Evolutionary conservation across 2,113 vertebrate species (phyloP).

Genomic region (Spea bombifrons): DNA sequence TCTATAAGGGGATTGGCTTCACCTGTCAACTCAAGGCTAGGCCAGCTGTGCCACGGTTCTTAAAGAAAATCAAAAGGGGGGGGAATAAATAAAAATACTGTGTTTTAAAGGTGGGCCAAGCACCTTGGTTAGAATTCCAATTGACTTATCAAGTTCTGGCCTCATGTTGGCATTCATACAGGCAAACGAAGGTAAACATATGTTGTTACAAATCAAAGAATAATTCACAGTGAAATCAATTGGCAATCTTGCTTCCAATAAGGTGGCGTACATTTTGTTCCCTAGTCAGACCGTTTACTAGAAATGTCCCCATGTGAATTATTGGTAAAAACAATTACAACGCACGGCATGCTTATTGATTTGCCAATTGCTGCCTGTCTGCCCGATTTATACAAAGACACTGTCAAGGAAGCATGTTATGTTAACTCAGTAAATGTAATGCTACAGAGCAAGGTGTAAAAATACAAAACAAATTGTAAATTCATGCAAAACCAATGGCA

Average conservation of each 20-base stretch:
- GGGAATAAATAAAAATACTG: background rate
- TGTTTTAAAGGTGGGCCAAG: constrained; percentile 55
- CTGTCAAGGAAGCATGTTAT: constrained; percentile 67
- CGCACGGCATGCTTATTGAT: constrained; percentile 81
- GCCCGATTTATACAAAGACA: constrained; percentile 81
- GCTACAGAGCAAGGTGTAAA: constrained; percentile 57
- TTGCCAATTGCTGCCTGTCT: constrained; percentile 97
- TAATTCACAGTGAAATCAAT: constrained; percentile 43
- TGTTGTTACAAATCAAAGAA: constrained; percentile 52
- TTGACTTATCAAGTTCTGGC: constrained; percentile 58
- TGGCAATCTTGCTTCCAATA: constrained; percentile 70
- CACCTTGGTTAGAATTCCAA: constrained; percentile 53
- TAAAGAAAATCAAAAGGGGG: background rate
- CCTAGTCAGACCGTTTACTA: constrained; percentile 49
- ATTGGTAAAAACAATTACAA: constrained; percentile 61
- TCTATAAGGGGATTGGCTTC: background rate
- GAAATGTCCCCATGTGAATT: constrained; percentile 67
- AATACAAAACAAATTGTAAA: constrained; percentile 52
- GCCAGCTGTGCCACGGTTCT: background rate
- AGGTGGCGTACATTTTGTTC: constrained; percentile 42
- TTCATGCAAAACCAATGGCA: constrained; percentile 65
- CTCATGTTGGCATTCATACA: constrained; percentile 89
- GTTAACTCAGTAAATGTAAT: constrained; percentile 63
- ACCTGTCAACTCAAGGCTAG: background rate
- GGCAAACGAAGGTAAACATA: constrained; percentile 91